Evolutionary conservation across 2,113 vertebrate species (phyloP).

Genomic region (Psilopsiagon aymara): DNA sequence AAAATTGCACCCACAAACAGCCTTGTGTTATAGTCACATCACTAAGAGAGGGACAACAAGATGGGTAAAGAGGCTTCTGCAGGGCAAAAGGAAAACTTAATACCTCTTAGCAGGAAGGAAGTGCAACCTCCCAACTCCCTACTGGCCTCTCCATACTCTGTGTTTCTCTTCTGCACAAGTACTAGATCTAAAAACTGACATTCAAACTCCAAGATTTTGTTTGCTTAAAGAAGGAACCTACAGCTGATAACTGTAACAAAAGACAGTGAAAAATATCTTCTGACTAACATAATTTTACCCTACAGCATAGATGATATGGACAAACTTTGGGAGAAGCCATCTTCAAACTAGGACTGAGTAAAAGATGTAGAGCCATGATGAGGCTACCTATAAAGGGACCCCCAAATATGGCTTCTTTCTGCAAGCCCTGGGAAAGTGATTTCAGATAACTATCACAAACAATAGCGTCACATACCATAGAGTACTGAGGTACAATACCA

Average conservation of each 20-base stretch:
- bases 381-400: background rate
- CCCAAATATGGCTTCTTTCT: background rate
- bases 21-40: background rate
- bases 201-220: background rate
- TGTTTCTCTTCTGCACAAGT: background rate
- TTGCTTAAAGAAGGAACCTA: background rate
- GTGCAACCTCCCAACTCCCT: background rate
- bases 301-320: background rate
- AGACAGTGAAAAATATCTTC: background rate
- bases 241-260: background rate
- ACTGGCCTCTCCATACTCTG: background rate
- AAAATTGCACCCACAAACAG: background rate
- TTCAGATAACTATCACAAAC: background rate
- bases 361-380: background rate
- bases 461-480: constrained; percentile 83
- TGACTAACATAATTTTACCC: background rate
- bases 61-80: background rate
- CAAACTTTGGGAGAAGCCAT: background rate
- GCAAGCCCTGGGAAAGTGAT: background rate
- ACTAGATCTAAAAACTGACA: background rate
- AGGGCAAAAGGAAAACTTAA: background rate
- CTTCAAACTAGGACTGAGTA: background rate
- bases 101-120: background rate
- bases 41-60: background rate
- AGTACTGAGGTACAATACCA: constrained; percentile 89